Evolutionary conservation across 2,113 vertebrate genomes (phyloP).

Genomic region (Ophthalmolycus amberensis): DNA sequence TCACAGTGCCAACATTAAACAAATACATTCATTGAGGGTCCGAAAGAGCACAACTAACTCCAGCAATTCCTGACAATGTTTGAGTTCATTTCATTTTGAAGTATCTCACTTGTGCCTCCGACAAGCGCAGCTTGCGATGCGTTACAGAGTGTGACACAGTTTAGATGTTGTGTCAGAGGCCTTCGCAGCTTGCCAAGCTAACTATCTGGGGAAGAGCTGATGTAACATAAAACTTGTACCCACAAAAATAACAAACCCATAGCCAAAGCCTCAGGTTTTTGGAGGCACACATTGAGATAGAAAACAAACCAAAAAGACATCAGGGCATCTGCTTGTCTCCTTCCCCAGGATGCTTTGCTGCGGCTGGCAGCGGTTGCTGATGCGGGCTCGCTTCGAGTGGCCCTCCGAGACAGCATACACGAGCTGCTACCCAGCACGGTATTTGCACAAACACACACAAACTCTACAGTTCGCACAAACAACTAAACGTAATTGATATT

Average conservation of each 20-base stretch:
- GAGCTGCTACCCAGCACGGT: constrained; percentile 86
- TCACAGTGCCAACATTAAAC: constrained; percentile 35
- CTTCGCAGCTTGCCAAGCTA: constrained; percentile 46
- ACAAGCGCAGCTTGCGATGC: constrained; percentile 27
- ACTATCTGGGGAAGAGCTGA: constrained; percentile 49
- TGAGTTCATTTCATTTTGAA: constrained; percentile 39
- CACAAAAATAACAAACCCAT: constrained; percentile 45
- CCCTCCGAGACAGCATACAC: constrained; percentile 85
- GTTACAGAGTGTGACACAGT: constrained; percentile 38
- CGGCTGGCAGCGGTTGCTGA: constrained; percentile 87
- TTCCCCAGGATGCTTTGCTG: constrained; percentile 89
- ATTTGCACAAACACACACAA: constrained; percentile 40
- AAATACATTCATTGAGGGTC: constrained; percentile 31
- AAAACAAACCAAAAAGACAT: constrained; percentile 56
- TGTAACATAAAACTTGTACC: constrained; percentile 46
- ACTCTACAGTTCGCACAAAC: constrained; percentile 20
- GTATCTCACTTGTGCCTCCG: constrained; percentile 34
- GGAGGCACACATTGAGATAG: constrained; percentile 28
- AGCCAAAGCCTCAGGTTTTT: constrained; percentile 48
- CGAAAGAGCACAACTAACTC: constrained; percentile 41
- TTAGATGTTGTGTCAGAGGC: constrained; percentile 55
- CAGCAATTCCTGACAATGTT: constrained; percentile 32
- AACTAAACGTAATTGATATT: constrained; percentile 35
- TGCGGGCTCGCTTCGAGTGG: constrained; percentile 76
- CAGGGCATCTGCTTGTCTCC: constrained; percentile 66